Evolutionary conservation across 2,888 invertebrate genomes (phyloP), one percentile per base, ranked within the genome.

Genomic region (Himalopsyche japonica): DNA sequence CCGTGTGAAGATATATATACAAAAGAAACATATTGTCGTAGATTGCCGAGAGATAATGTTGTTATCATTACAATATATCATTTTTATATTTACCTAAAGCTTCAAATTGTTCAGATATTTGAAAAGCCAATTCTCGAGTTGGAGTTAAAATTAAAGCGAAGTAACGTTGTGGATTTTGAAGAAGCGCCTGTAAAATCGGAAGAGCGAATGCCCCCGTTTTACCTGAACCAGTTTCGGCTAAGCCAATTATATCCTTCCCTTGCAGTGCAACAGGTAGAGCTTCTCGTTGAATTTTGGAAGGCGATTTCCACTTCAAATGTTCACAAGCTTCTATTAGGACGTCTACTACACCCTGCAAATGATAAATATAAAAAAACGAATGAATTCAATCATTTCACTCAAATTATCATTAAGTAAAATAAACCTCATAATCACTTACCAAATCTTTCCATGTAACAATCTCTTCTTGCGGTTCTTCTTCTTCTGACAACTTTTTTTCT

Each of bases 191-290:
- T 43, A 99, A 90, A 87, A 99, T 99, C 0, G 99, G 99, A 85
- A 99, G 90, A 0, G 98, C 98, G 91, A 99, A 99, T 0, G 99
- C 98, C 6, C 97, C 99, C 0, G 99, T 99, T 92, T 99, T 99
- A 1, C 98, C 98, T 0, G 98, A 98, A 0, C 98, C 98, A 0
- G 97, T 96, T 90, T 96, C 95, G n/a, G 96, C 97, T 89, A 93
- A 91, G 87, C 93, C 96, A 87, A 96, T 95, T 0, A 96, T 91
- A 90, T 95, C 95, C 89, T 95, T 95, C 90, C 98, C 98, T 92
- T 96, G 93, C 57, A 99, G 90, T 0, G 98, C 97, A 1, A 98
- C 91, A 0, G 99, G 99, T 88, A 99, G 96, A 0, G 99, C 94
- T 92, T 99, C 98, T 86, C 93, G 94, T 90, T 99, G 99, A 88